These are phyloP conservation scores for Stenodema calcarata DNA, from an alignment of 2,888 invertebrate species.

Conservation along the genomic window DNA sequence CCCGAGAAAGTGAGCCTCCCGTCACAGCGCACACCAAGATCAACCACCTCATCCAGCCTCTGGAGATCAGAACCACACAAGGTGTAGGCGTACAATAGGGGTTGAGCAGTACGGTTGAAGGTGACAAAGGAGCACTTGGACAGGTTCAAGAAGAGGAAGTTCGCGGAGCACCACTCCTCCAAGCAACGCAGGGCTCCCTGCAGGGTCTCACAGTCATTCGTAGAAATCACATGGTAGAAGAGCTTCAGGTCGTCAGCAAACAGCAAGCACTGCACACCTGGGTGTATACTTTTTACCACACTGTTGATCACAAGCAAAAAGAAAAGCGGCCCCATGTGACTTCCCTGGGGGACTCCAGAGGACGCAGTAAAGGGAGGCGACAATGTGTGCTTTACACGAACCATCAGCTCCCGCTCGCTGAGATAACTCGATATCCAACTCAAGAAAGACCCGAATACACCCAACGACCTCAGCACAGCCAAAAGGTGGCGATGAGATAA, in stretches of 20 bases:
- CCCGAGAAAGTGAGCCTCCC: no score
- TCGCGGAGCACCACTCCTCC: no score
- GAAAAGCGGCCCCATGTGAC: background rate
- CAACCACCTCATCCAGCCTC: no score
- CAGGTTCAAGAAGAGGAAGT: no score
- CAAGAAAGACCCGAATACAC: background rate
- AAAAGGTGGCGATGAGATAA: background rate
- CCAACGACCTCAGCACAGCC: background rate
- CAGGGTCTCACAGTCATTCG: no score
- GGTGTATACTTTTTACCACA: background rate
- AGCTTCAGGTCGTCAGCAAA: constrained; percentile 20
- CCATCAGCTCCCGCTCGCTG: background rate
- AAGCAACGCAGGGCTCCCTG: no score
- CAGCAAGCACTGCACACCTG: background rate
- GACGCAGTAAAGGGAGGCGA: background rate
- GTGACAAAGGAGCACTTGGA: no score
- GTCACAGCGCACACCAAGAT: no score
- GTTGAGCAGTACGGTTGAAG: no score
- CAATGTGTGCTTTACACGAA: background rate
- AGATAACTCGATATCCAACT: background rate
- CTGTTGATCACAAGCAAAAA: background rate
- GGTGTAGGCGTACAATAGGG: no score
- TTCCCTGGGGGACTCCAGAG: background rate
- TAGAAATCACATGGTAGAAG: no score
- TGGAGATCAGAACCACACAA: no score